Base-by-base conservation (phyloP, 2,888 invertebrate species). In the Rhogogaster chlorosoma region DNA sequence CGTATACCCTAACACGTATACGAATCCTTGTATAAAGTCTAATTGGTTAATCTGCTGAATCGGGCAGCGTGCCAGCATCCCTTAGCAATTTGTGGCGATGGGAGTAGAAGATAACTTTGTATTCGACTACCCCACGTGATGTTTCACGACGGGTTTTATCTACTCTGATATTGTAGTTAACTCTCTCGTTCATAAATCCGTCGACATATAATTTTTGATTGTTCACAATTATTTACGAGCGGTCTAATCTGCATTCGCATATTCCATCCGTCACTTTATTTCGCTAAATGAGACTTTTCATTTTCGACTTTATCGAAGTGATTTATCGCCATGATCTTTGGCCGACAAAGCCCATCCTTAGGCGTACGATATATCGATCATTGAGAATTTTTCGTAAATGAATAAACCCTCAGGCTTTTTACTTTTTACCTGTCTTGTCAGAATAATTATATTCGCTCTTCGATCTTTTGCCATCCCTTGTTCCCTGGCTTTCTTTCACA, bases 21-120 rank as follows among this genome's bases (percentile, higher is more conserved):
- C 15, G 53, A 29, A 53, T 49, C 18, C 53, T 29, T 22, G 26
- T 12, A 32, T 53, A 77, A n/a, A 53, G 29, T 49, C 57, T 61
- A 36, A 57, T 26, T 49, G 61, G 57, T 49, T 61, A 61, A 80
- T 61, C 57, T n/a, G 57, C 61, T 61, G 61, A 57, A 38, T 80
- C 80, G 22, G 61, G 61, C 61, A 57, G 4, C 57, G 61, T 38
- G 57, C 61, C 57, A 80, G 80, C 77, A 49, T 49, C 18, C 42
- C 77, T 29, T 2, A 15, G 53, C 22, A 61, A 80, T 61, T 61
- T 80, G 61, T 18, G 57, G 38, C 12, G 36, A 80, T 80, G 32
- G 57, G 22, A 42, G 32, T 22, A 26, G 0, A 5, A 36, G 36
- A 80, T 80, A 61, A 57, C 36, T 77, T 77, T 29, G 49, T 53